These are phyloP conservation scores for Eugnorisma glareosa DNA, from an alignment of 2,888 invertebrate genomes.

Conservation along the genomic window DNA sequence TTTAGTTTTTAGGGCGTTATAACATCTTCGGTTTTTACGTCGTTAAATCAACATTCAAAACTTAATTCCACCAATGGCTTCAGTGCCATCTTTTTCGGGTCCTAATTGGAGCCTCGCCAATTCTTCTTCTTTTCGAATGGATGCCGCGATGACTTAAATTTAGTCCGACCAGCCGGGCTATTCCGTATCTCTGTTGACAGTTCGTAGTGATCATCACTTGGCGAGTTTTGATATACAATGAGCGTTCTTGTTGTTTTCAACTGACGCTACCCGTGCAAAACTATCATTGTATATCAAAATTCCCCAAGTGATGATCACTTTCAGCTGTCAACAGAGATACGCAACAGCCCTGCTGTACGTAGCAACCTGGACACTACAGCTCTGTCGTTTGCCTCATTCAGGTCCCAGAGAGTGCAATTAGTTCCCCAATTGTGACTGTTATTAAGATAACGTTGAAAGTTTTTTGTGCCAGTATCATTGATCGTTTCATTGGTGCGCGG, in stretches of 20 bases:
- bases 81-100: background rate
- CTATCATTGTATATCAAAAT: no score
- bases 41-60: constrained; percentile 1
- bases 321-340: no score
- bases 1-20: constrained; percentile 21
- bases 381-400: background rate
- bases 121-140: background rate
- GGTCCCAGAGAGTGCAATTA: background rate
- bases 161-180: background rate
- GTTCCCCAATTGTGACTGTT: background rate
- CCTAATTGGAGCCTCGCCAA: background rate
- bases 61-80: background rate
- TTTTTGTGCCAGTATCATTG: constrained; percentile 39
- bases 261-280: no score
- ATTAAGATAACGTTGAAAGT: constrained; percentile 15
- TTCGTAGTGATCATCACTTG: no score
- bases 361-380: background rate
- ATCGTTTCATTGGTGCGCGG: constrained; percentile 66
- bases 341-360: no score
- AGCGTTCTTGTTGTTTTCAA: no score
- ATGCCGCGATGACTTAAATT: background rate
- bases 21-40: constrained; percentile 15
- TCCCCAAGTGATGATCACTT: no score
- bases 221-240: no score
- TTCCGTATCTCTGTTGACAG: no score